A percentile compares a stretch with the other conserved stretches of the same genome.
phyloP scores from a whole-genome alignment of 2,797 vertebrate genomes.

The Pogoniulus pusillus region DNA sequence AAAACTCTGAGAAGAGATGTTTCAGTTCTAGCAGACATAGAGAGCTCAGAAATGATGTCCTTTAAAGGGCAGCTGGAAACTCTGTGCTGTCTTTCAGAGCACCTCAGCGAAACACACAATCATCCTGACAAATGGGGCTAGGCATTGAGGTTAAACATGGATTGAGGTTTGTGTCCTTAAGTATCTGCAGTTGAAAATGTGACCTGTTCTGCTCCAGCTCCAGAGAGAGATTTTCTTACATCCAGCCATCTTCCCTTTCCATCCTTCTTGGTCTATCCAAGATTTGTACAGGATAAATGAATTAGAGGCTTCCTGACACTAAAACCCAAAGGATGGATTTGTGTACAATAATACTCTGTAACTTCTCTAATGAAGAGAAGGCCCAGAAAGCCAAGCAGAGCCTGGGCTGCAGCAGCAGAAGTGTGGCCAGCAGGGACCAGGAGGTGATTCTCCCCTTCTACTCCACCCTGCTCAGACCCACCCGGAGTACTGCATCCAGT shows the following conservation, averaged over 20 bases:
- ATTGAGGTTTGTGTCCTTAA: not conserved
- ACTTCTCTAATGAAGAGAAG: not conserved
- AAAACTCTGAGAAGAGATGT: not conserved
- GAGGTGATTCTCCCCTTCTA: too few relatives aligned
- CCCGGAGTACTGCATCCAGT: too few relatives aligned
- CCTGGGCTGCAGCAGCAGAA: too few relatives aligned
- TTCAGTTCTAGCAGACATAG: not conserved
- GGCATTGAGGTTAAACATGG: slow-evolving; percentile 27
- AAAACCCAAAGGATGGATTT: not conserved
- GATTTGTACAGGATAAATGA: not conserved
- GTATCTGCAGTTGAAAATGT: not conserved
- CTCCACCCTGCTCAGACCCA: too few relatives aligned
- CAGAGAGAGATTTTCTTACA: not conserved
- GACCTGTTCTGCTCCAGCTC: not conserved
- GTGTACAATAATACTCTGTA: not conserved
- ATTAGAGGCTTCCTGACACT: not conserved
- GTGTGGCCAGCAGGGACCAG: too few relatives aligned
- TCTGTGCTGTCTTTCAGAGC: not conserved
- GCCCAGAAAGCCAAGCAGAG: too few relatives aligned
- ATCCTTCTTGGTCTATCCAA: not conserved
- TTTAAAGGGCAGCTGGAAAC: not conserved
- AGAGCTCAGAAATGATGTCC: not conserved
- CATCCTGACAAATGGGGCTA: not conserved
- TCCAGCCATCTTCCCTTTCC: not conserved
- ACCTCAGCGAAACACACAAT: not conserved